A percentile compares a stretch with the other conserved stretches of the same genome.
Evolutionary conservation across 2,797 vertebrate genomes (phyloP).

Genomic region (Emydoidea blandingii): DNA sequence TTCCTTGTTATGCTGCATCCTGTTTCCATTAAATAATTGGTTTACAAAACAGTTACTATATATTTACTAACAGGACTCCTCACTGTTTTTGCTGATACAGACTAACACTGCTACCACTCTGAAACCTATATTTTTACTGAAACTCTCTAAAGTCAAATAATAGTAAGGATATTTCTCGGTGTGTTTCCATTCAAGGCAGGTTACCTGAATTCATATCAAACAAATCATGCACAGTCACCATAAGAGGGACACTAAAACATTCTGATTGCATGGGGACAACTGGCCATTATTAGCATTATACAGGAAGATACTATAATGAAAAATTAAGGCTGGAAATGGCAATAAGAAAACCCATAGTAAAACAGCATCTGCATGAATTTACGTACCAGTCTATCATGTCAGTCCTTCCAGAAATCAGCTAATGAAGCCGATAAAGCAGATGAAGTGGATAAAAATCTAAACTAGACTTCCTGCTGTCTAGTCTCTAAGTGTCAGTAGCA

Average conservation of each 20-base stretch:
- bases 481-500: conserved; percentile 69
- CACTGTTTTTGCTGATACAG: no score
- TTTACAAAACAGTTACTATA: conserved; percentile 46
- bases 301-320: conserved; percentile 50
- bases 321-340: conserved; percentile 44
- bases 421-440: conserved; percentile 60
- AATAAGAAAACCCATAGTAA: conserved; percentile 26
- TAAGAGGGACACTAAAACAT: conserved; percentile 18
- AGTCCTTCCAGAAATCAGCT: conserved; percentile 52
- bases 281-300: conserved; percentile 38
- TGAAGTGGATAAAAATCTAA: conserved; percentile 52
- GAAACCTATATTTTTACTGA: conserved; percentile 16
- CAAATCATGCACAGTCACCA: background rate
- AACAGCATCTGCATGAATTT: conserved; percentile 40
- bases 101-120: no score
- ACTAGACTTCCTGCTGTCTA: conserved; percentile 41
- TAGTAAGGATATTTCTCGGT: conserved; percentile 26
- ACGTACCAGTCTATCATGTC: background rate
- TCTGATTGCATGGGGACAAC: background rate
- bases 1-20: background rate
- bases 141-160: conserved; percentile 34
- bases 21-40: background rate
- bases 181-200: conserved; percentile 9
- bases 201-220: conserved; percentile 47
- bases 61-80: background rate